phyloP scores from a whole-genome alignment of 2,113 vertebrate genomes.

The Apeltes quadracus region DNA sequence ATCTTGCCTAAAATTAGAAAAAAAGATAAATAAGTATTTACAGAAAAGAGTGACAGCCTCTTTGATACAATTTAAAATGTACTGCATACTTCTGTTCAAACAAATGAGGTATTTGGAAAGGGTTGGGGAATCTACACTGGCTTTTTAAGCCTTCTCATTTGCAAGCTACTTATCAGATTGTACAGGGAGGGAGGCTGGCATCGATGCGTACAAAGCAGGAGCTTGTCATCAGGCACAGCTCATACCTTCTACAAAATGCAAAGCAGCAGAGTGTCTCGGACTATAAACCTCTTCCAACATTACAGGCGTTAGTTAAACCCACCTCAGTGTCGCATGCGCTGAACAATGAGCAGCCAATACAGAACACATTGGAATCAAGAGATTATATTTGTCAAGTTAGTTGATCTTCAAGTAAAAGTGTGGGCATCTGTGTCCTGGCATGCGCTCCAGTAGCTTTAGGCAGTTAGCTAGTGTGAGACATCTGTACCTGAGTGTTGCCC shows the following conservation, averaged over 20 bases:
- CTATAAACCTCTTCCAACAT: constrained; percentile 14
- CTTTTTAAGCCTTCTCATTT: constrained; percentile 48
- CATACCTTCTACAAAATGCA: constrained; percentile 49
- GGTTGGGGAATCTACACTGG: neutral
- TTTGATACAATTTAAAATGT: neutral
- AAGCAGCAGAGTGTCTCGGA: constrained; percentile 41
- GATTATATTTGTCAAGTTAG: neutral
- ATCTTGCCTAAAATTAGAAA: constrained; percentile 81
- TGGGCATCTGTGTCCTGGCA: neutral
- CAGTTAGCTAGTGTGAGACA: too few species aligned
- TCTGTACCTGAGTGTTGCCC: constrained; percentile 91
- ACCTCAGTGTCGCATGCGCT: neutral
- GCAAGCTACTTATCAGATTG: constrained; percentile 46
- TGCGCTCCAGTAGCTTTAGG: neutral
- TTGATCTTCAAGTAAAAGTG: neutral
- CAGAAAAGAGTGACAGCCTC: neutral
- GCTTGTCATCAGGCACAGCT: constrained; percentile 24
- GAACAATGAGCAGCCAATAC: neutral
- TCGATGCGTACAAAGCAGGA: constrained; percentile 15
- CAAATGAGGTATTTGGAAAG: neutral
- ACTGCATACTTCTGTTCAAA: neutral
- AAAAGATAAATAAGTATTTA: constrained; percentile 23
- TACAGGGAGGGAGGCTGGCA: constrained; percentile 10
- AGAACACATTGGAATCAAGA: neutral
- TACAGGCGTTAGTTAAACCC: neutral